These are phyloP conservation scores for Galemys pyrenaicus DNA, from an alignment of 2,113 vertebrate genomes.

Conservation along the genomic window DNA sequence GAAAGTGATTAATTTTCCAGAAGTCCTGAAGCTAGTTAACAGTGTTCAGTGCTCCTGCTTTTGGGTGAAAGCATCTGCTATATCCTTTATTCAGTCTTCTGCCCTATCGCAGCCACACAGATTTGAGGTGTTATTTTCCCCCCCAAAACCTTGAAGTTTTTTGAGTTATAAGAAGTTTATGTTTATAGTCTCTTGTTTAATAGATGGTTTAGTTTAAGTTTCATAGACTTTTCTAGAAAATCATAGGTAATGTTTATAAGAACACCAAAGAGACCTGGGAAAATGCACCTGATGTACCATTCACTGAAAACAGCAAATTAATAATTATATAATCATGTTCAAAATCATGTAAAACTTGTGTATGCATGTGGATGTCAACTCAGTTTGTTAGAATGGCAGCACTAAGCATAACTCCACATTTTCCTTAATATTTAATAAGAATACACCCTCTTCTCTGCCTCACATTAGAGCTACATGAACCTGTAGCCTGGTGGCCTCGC, in stretches of 20 bases:
- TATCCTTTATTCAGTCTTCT: not conserved
- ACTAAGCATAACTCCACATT: not conserved
- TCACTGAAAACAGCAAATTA: not conserved
- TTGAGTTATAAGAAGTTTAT: not conserved
- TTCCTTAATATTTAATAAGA: not conserved
- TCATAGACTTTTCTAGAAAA: slow-evolving; percentile 27
- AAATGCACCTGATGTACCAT: not conserved
- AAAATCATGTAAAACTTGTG: not conserved
- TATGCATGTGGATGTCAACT: not conserved
- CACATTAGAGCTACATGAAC: not conserved
- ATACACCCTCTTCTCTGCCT: not conserved
- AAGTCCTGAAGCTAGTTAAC: not conserved
- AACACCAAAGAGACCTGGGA: not conserved
- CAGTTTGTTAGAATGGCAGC: not conserved
- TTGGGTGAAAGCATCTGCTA: not conserved
- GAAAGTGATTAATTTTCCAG: not conserved
- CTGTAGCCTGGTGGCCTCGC: not conserved
- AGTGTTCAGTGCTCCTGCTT: not conserved
- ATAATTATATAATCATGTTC: not conserved
- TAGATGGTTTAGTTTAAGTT: slow-evolving; percentile 14
- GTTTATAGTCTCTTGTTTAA: slow-evolving; percentile 8
- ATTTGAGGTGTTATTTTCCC: slow-evolving; percentile 4
- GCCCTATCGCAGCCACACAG: not conserved
- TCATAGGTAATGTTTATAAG: slow-evolving; percentile 21
- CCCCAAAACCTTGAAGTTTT: not conserved